Conservation (phyloP, 2,797 vertebrate genomes). For the Enoplosus armatus region DNA sequence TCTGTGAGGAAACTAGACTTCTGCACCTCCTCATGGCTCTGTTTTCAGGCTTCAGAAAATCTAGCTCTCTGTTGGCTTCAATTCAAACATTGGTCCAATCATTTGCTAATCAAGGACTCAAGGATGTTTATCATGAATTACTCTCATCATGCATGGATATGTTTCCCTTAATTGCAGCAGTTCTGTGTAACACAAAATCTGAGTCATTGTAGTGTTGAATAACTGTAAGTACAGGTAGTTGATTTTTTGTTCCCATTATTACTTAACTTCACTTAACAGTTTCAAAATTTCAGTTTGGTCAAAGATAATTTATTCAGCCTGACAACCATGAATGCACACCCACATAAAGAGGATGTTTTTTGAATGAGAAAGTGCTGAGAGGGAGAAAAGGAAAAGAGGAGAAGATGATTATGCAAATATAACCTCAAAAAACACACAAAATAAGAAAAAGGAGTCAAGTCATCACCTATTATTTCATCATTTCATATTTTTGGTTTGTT, state of each 20-base stretch:
- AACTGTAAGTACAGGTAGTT: background rate
- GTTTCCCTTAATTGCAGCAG: background rate
- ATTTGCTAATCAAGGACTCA: constrained; percentile 2
- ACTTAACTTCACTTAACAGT: background rate
- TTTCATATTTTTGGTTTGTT: background rate
- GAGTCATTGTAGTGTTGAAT: background rate
- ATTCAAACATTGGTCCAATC: background rate
- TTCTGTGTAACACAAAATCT: background rate
- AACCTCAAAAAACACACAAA: background rate
- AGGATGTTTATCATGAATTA: background rate
- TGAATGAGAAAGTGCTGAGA: background rate
- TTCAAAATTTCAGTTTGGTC: background rate
- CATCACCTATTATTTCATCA: background rate
- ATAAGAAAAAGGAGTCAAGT: background rate
- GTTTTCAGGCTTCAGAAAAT: too few species aligned
- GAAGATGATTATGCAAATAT: background rate
- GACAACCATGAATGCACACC: background rate
- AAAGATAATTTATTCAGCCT: constrained; percentile 7
- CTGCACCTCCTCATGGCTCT: too few species aligned
- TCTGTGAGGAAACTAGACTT: too few species aligned
- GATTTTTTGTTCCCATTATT: background rate
- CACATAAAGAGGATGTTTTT: constrained; percentile 1
- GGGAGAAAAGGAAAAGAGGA: background rate
- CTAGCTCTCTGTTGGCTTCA: constrained; percentile 4
- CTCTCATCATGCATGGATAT: background rate